Conservation (phyloP, 1,140 invertebrate species). For the Meloidogyne hapla region DNA sequence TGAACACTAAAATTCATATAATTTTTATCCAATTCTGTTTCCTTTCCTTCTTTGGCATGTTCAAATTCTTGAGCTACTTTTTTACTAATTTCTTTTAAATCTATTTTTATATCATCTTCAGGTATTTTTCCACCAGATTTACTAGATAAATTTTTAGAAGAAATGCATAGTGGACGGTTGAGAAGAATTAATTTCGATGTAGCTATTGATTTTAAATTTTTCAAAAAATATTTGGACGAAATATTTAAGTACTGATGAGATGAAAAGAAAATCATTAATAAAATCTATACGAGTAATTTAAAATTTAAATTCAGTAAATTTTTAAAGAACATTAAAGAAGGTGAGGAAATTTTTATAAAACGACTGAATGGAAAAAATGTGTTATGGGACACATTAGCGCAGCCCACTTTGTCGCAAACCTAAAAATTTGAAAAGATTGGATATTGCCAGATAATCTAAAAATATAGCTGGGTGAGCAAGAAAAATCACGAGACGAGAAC, state of each 20-base stretch:
- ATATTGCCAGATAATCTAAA: no score
- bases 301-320: no score
- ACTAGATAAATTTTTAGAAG: background rate
- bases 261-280: background rate
- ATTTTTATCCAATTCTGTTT: constrained; percentile 50
- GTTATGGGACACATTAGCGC: no score
- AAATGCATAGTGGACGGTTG: background rate
- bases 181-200: background rate
- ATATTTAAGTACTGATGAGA: background rate
- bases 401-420: no score
- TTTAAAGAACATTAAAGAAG: no score
- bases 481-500: no score
- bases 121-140: background rate
- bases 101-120: constrained; percentile 33
- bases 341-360: no score
- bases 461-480: no score
- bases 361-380: no score
- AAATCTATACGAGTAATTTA: no score
- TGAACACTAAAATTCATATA: constrained; percentile 56
- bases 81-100: constrained; percentile 45
- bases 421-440: no score
- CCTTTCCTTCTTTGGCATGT: constrained; percentile 27
- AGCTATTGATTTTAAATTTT: background rate
- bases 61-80: constrained; percentile 43
- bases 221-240: background rate